Evolutionary conservation across 2,888 invertebrate genomes (phyloP), one percentile per base, ranked within the genome.

Genomic region (Pandemis corylana): DNA sequence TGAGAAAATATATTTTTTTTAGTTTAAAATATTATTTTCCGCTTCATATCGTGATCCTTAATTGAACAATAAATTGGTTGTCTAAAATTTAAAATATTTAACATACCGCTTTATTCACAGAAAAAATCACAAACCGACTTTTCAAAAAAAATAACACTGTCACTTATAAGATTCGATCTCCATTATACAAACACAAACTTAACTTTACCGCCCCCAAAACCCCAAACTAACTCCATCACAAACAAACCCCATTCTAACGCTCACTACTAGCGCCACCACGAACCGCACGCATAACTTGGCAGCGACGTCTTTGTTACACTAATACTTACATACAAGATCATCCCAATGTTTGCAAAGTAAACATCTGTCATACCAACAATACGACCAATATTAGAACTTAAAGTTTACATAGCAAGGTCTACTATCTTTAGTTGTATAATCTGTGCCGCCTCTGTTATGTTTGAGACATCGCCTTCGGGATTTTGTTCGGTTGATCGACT

Each of bases 151-250:
- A 79, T 59, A 77, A 79, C 77, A 80, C 79, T 85, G 86, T 89
- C 87, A 86, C 84, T 90, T 90, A 92, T 89, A 90, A 87, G 88
- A 91, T 90, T 89, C 87, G 85, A 84, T 70, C 65, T 61, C 86
- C 79, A 86, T 91, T 90, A 89, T 91, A 44, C 49, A 51, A 74
- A 66, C 65, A 53, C 74, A 59, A 74, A 74, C 36, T 51, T 74
- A 44, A 7, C 10, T 53, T 65, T 44, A n/a, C 65, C 61, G 36
- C 0, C 15, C 9, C n/a, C 28, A 15, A 62, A 70, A 61, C 12
- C 49, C 46, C n/a, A 67, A 67, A 67, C 67, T 41, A 41, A 36
- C 53, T 41, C n/a, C 2, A 41, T 7, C 53, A 10, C 53, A 51
- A 51, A 67, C 53, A 69, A 51, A 65, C 9, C 10, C 20, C 5